Conservation (phyloP, 2,888 invertebrate genomes). For the Stenodema calcarata region DNA sequence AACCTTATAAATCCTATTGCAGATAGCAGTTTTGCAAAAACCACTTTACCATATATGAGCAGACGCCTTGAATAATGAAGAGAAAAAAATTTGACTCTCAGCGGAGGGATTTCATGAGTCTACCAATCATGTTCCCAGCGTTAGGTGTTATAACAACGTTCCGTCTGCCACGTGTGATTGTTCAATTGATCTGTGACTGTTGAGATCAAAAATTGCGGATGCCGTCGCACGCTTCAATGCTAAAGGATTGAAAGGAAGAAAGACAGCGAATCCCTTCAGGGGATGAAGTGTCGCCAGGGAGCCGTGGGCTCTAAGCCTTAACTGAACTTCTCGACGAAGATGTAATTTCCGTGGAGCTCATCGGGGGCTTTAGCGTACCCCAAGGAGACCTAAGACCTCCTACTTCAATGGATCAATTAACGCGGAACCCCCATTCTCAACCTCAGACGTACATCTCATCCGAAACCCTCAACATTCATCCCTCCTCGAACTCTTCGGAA, state of each 20-base stretch:
- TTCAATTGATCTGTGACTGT: not conserved
- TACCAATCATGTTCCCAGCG: too few species aligned
- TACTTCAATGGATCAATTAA: constrained; percentile 37
- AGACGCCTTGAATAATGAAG: too few species aligned
- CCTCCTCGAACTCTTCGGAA: not conserved
- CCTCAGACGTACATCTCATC: constrained; percentile 23
- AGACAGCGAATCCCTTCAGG: not conserved
- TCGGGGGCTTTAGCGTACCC: constrained; percentile 40
- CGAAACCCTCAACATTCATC: not conserved
- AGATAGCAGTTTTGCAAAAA: too few species aligned
- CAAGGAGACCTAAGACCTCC: constrained; percentile 32
- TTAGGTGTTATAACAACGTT: too few species aligned
- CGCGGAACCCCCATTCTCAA: constrained; percentile 11
- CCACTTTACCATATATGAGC: too few species aligned
- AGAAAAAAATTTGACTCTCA: not conserved
- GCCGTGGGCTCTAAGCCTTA: not conserved
- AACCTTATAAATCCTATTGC: too few species aligned
- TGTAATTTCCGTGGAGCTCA: constrained; percentile 48
- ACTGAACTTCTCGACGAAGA: constrained; percentile 29
- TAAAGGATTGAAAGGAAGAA: not conserved
- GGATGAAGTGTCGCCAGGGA: not conserved
- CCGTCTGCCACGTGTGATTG: not conserved
- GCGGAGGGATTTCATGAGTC: too few species aligned
- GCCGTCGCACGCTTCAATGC: too few species aligned
- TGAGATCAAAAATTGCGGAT: not conserved